These are phyloP conservation scores for Entomobrya multifasciata DNA, from an alignment of 2,888 invertebrate species.

Conservation along the genomic window DNA sequence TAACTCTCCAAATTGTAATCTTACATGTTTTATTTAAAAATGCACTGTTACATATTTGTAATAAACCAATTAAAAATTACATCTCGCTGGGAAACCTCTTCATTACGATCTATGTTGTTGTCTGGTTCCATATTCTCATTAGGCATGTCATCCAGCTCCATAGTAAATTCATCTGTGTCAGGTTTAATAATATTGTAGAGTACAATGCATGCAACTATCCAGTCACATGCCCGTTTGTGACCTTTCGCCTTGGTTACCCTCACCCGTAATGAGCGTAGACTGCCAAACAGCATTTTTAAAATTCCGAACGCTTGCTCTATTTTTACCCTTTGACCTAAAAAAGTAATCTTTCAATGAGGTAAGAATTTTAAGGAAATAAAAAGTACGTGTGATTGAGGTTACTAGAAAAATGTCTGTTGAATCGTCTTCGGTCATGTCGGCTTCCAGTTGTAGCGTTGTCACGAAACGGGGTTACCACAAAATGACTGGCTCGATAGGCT, in stretches of 20 bases:
- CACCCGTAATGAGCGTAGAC: constrained; percentile 6
- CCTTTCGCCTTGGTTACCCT: constrained; percentile 14
- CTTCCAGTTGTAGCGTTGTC: constrained; percentile 8
- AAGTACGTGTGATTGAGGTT: too few relatives aligned
- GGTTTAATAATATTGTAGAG: constrained; percentile 43
- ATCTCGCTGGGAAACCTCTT: background rate
- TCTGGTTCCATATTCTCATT: background rate
- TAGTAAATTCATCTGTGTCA: background rate
- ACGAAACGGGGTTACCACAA: constrained; percentile 53
- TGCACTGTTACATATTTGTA: constrained; percentile 12
- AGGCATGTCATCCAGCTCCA: too few relatives aligned
- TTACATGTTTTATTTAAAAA: too few relatives aligned
- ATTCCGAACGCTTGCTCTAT: constrained; percentile 49
- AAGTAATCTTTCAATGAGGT: background rate
- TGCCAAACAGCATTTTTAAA: constrained; percentile 27
- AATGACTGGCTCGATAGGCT: constrained; percentile 21
- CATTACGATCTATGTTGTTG: constrained; percentile 11
- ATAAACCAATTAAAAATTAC: constrained; percentile 23
- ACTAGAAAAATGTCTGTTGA: constrained; percentile 56
- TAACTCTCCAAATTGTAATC: too few relatives aligned
- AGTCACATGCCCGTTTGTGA: constrained; percentile 53
- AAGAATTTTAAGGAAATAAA: background rate
- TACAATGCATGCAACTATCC: constrained; percentile 51
- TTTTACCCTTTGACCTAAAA: constrained; percentile 18
- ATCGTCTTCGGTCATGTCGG: background rate